phyloP scores from a whole-genome alignment of 2,888 invertebrate genomes.

The Campoplex nolae region DNA sequence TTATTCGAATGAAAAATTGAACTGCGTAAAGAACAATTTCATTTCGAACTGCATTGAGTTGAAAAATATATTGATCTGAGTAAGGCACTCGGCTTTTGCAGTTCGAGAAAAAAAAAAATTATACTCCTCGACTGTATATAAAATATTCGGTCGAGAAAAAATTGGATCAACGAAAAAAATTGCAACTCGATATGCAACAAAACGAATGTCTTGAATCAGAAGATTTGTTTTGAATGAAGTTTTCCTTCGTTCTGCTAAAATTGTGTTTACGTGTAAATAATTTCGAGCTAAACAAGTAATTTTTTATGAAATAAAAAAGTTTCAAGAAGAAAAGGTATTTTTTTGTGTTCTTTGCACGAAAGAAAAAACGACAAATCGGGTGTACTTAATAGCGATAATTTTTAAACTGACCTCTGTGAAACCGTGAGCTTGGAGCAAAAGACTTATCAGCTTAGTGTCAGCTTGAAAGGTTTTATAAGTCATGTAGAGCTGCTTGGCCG shows the following conservation, averaged over 20 bases:
- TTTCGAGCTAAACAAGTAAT: neutral
- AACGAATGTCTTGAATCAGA: neutral
- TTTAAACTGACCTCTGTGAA: slow-evolving; percentile 87
- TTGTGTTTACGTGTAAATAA: neutral
- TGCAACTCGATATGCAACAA: neutral
- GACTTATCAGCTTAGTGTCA: slow-evolving; percentile 92
- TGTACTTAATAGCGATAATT: neutral
- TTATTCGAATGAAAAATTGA: too few species aligned
- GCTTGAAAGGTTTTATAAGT: slow-evolving; percentile 93
- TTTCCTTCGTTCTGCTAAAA: neutral
- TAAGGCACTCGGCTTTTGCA: too few species aligned
- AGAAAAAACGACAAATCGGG: neutral
- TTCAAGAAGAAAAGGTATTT: neutral
- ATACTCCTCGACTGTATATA: slow-evolving; percentile 54
- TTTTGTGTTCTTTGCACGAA: neutral
- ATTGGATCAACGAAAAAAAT: slow-evolving; percentile 4
- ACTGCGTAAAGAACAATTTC: too few species aligned
- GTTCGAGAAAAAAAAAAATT: neutral
- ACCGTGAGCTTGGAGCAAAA: slow-evolving; percentile 92
- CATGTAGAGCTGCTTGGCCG: slow-evolving; percentile 87
- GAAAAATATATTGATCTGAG: too few species aligned
- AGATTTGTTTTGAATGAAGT: neutral
- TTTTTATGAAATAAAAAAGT: neutral
- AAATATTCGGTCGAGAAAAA: too few species aligned
- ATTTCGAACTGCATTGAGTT: neutral